Evolutionary conservation across 23 tunicate species (phyloP).

Genomic region (Corella eumyota): DNA sequence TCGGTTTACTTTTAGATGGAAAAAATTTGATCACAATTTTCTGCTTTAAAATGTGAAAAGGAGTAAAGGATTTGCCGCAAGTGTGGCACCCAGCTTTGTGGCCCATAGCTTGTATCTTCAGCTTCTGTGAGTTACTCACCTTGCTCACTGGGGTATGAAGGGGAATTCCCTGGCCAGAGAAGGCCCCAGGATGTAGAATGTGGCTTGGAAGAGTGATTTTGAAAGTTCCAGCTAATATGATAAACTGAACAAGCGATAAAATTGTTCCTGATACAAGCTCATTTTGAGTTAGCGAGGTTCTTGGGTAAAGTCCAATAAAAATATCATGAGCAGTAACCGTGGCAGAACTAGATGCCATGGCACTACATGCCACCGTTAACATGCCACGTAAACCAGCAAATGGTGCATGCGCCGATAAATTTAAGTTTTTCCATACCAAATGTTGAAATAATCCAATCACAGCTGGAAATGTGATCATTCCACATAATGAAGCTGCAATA

Average conservation of each 20-base stretch:
- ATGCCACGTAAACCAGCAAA: conserved; percentile 31
- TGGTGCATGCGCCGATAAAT: conserved; percentile 31
- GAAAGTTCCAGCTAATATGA: conserved; percentile 28
- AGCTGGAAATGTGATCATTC: conserved; percentile 46
- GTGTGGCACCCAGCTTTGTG: conserved; percentile 65
- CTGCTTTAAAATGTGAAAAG: background rate
- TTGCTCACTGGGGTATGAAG: conserved; percentile 1
- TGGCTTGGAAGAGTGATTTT: conserved; percentile 47
- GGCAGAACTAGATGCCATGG: conserved; percentile 14
- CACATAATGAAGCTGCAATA: conserved; percentile 8
- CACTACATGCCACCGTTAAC: conserved; percentile 8
- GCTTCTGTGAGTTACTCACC: conserved; percentile 17
- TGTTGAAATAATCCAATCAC: conserved; percentile 42
- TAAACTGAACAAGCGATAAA: conserved; percentile 21
- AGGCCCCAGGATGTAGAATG: conserved; percentile 72
- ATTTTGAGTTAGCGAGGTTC: background rate
- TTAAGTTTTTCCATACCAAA: conserved; percentile 38
- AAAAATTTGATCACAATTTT: conserved; percentile 3
- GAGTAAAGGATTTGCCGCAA: conserved; percentile 32
- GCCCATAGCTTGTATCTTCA: conserved; percentile 38
- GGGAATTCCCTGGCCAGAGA: conserved; percentile 28
- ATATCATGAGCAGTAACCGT: conserved; percentile 5
- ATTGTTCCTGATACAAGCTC: conserved; percentile 4
- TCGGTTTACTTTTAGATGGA: conserved; percentile 4
- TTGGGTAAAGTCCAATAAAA: background rate